Evolutionary conservation across 2,797 vertebrate species (phyloP).

Genomic region (Scyliorhinus canicula): DNA sequence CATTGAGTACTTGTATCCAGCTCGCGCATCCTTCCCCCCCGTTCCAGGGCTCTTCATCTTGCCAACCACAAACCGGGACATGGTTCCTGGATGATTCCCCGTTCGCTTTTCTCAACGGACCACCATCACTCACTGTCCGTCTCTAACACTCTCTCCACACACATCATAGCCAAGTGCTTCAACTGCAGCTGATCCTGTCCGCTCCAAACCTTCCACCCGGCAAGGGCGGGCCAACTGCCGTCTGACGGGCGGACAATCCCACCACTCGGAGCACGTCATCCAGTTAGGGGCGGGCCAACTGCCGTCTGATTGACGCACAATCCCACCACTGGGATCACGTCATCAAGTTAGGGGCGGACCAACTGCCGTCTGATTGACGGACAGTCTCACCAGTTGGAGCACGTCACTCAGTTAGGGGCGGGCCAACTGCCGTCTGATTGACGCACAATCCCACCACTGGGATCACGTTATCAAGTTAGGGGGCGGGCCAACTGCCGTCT

Average conservation of each 20-base stretch:
- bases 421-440: not conserved
- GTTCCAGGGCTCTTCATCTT: not conserved
- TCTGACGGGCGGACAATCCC: not conserved
- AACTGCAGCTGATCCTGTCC: too few species aligned
- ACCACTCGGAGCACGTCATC: not conserved
- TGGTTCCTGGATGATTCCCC: not conserved
- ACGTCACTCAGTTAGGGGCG: not conserved
- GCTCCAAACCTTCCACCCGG: too few species aligned
- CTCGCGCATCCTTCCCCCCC: not conserved
- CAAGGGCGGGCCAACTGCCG: not conserved
- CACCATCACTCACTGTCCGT: not conserved
- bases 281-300: not conserved
- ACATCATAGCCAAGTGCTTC: not conserved
- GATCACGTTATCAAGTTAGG: not conserved
- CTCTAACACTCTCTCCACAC: not conserved
- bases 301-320: not conserved
- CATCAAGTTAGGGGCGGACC: not conserved
- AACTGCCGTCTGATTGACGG: not conserved
- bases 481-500: not conserved
- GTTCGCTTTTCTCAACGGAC: not conserved
- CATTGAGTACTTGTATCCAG: slow-evolving; percentile 26
- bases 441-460: not conserved
- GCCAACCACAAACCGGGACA: not conserved
- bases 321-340: too few species aligned
- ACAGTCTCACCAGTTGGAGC: too few species aligned